Evolutionary conservation across 2,888 invertebrate genomes (phyloP).

Genomic region (Drosophila emarginata): DNA sequence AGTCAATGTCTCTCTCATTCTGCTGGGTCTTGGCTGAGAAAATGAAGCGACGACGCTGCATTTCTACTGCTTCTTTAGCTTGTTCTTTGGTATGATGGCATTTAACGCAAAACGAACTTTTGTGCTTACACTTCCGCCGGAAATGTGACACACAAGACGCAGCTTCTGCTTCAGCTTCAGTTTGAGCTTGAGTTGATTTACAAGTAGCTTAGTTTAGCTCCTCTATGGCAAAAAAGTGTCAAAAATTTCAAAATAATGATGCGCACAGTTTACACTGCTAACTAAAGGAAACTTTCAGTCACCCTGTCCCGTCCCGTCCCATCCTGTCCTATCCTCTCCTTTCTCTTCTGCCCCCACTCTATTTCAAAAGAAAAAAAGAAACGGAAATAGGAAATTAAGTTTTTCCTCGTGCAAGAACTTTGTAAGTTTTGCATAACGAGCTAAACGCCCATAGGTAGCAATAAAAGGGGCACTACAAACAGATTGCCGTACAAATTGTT

Average conservation of each 20-base stretch:
- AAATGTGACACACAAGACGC: slow-evolving; percentile 70
- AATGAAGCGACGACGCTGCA: slow-evolving; percentile 74
- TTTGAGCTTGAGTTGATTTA: slow-evolving; percentile 63
- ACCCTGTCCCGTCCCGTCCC: neutral
- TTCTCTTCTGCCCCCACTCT: neutral
- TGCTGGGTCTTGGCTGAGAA: slow-evolving; percentile 31
- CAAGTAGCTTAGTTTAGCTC: slow-evolving; percentile 72
- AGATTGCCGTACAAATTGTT: neutral
- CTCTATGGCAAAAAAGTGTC: slow-evolving; percentile 68
- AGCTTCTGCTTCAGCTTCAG: slow-evolving; percentile 44
- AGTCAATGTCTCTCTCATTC: slow-evolving; percentile 65
- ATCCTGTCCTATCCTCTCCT: neutral
- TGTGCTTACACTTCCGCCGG: slow-evolving; percentile 77
- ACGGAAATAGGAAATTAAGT: slow-evolving; percentile 65
- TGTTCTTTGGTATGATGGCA: slow-evolving; percentile 52
- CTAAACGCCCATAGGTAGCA: slow-evolving; percentile 16
- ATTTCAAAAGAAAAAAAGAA: slow-evolving; percentile 22
- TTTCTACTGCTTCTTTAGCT: slow-evolving; percentile 47
- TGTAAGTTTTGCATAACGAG: slow-evolving; percentile 58
- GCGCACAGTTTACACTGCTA: slow-evolving; percentile 64
- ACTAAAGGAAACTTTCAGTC: slow-evolving; percentile 24
- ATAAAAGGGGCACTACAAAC: neutral
- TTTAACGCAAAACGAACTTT: slow-evolving; percentile 75
- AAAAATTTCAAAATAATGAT: slow-evolving; percentile 76
- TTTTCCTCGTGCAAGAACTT: slow-evolving; percentile 48